Evolutionary conservation across 2,797 vertebrate genomes (phyloP).

Genomic region (Protosalanx chinensis): DNA sequence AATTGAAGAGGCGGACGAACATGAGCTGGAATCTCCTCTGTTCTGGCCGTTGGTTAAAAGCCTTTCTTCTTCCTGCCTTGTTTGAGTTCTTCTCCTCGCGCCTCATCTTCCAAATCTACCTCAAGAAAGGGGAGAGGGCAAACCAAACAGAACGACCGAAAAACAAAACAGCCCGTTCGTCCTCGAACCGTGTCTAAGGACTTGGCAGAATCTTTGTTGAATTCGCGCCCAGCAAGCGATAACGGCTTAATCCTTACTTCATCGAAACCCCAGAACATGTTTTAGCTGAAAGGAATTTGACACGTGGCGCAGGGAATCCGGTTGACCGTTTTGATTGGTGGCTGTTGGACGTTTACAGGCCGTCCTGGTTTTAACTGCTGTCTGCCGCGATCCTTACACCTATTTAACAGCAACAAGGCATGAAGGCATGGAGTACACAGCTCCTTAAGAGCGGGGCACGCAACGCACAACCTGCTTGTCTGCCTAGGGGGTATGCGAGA

Average conservation of each 20-base stretch:
- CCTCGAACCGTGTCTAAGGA: constrained; percentile 17
- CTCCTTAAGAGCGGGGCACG: constrained; percentile 8
- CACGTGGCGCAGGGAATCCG: background rate
- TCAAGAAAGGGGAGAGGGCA: constrained; percentile 14
- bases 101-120: constrained; percentile 28
- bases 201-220: background rate
- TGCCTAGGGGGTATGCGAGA: background rate
- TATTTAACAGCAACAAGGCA: constrained; percentile 20
- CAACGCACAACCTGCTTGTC: background rate
- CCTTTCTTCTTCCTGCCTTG: background rate
- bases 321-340: background rate
- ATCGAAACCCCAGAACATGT: background rate
- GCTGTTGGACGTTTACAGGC: constrained; percentile 9
- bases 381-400: constrained; percentile 19
- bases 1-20: constrained; percentile 62
- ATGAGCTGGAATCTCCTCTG: constrained; percentile 63
- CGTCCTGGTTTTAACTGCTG: constrained; percentile 2
- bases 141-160: constrained; percentile 29
- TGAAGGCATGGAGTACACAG: constrained; percentile 6
- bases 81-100: constrained; percentile 15
- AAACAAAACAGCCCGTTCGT: background rate
- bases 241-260: background rate
- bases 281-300: background rate
- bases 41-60: constrained; percentile 33
- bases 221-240: constrained; percentile 2